Evolutionary conservation across 2,113 vertebrate genomes (phyloP), one percentile per base, ranked within the genome.

Genomic region (Brachionichthys hirsutus): DNA sequence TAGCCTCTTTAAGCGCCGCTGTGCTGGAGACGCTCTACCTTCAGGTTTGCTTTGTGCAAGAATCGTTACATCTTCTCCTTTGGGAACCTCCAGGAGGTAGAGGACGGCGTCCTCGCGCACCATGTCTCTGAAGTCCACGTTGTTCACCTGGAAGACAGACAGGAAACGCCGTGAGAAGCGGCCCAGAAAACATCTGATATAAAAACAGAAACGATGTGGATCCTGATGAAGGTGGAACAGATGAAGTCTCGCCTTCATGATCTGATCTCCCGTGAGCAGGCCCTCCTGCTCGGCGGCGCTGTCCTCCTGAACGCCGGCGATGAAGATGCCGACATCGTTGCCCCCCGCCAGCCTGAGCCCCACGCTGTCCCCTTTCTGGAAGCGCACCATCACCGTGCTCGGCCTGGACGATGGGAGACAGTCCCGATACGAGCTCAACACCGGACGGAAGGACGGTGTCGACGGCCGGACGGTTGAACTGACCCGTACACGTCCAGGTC

Each of bases 291-390:
- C 95, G 0, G 97, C 97, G 0, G 94, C 92, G 13, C 95, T 98
- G 34, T 96, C 96, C 67, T 98, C 96, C 77, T 98, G 95, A 81
- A 98, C 93, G n/a, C 94, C 94, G 15, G 95, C 95, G 30, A 98
- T 91, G 84, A 98, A 99, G 88, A 99, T 95, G 18, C 97, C 97
- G 0, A 99, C 96, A 2, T 99, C 97, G 7, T 98, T 99, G 34
- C 97, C 96, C 7, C 97, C 97, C 2, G 97, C 95, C 76, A 99
- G 81, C 15, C 96, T 92, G 4, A 99, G 86, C 20, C 97, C 97
- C 60, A 99, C 94, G 0, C 92, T 99, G 36, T 99, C 96, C 0
- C 94, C 94, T 80, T 99, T 99, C 88, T 91, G 92, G 87, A 99
- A 99, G 51, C 74, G 91, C 78, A 98, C 92, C 96, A 98, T 95